Percentiles rank a stretch among this genome's conserved stretches.
phyloP scores from a whole-genome alignment of 2,888 invertebrate genomes.

The Hymenopus coronatus region DNA sequence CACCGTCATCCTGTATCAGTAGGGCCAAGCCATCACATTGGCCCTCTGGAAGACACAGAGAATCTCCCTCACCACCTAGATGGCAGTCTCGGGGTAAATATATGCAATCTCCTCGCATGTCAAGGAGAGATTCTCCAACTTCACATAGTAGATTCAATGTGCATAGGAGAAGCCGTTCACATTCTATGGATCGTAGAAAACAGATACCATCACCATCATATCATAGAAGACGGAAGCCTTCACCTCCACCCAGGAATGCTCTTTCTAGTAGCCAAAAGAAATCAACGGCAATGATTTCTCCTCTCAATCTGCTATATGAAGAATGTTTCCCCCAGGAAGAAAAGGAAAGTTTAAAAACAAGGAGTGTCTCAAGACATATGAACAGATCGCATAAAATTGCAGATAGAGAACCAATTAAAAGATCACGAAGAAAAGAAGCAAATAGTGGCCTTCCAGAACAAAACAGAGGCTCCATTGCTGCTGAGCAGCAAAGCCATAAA shows the following conservation, averaged over 20 bases:
- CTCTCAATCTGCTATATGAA: neutral
- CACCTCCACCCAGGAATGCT: neutral
- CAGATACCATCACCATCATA: neutral
- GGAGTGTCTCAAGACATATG: neutral
- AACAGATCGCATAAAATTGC: neutral
- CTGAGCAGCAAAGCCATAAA: neutral
- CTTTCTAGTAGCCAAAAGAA: neutral
- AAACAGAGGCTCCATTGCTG: neutral
- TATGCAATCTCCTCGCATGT: neutral
- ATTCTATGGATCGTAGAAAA: constrained; percentile 2
- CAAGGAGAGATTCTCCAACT: neutral
- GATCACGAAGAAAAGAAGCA: neutral
- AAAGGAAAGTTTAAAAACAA: neutral
- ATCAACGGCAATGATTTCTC: neutral
- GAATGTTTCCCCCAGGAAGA: neutral
- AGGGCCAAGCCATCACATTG: neutral
- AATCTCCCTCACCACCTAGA: neutral
- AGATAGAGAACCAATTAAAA: neutral
- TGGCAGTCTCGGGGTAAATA: neutral
- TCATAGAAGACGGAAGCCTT: neutral
- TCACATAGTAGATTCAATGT: neutral
- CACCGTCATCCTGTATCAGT: neutral
- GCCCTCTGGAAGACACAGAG: neutral
- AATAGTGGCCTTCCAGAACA: neutral
- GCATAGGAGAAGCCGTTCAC: neutral